Base-by-base conservation (phyloP, 2,888 invertebrate genomes). In the Melinaea menophilus region DNA sequence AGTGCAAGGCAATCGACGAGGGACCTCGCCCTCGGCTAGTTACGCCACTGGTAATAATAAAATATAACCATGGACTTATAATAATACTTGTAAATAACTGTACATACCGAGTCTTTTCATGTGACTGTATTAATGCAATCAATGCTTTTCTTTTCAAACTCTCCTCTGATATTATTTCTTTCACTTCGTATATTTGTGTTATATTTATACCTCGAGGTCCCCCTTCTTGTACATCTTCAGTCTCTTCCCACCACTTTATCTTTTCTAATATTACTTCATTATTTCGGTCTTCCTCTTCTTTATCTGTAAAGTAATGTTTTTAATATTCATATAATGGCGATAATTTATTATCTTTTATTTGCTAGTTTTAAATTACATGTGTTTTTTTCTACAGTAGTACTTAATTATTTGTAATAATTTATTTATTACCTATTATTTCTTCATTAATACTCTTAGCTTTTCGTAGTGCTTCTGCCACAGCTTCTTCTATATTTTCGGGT, bases 31-130 rank as follows among this genome's bases (percentile, higher is more conserved):
- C 22, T 22, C 22, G 22, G 22, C 22, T 22, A 22, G 22, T 22
- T 22, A 22, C 22, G 22, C 22, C 22, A 22, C 22, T 22, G 22
- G 22, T 22, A 22, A 22, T 22, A 22, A 22, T 22, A 22, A 22
- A 22, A 22, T 22, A 22, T 22, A 22, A 22, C 22, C 22, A 22
- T 22, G 22, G 22, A 22, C 22, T 22, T 22, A 22, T 22, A 22
- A 22, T 22, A 22, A 22, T 22, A 22, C 22, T 22, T 22, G 22
- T 22, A 22, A 22, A 22, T 22, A 22, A 22, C 3, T 31, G 12
- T 45, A 55, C 55, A 13, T 67, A 86, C 88, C 88, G 81, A 11
- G 79, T 71, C 67, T 75, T 81, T 68, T 86, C 88, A 56, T 87
- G 86, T 41, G 86, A 80, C 65, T 82, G 77, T 74, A 88, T 85